phyloP scores from a whole-genome alignment of 2,797 vertebrate genomes.

The Typhlichthys subterraneus region DNA sequence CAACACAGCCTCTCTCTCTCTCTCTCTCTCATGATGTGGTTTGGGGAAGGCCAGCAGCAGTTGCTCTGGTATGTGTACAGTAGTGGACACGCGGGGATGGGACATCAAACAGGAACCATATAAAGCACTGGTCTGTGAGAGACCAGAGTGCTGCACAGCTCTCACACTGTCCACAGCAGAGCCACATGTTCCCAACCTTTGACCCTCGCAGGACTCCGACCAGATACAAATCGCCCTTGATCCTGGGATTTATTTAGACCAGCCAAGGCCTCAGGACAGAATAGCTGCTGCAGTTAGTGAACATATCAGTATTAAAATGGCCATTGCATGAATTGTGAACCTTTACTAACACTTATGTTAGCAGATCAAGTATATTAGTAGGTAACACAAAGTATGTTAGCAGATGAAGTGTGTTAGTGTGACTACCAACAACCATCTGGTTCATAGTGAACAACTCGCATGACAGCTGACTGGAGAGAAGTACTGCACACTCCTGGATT shows the following conservation, averaged over 20 bases:
- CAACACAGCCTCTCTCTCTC: conserved; percentile 2
- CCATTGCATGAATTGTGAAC: too few relatives aligned
- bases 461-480: conserved; percentile 21
- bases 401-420: too few relatives aligned
- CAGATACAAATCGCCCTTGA: conserved; percentile 46
- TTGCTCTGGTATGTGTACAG: conserved; percentile 70
- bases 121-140: conserved; percentile 50
- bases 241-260: conserved; percentile 11
- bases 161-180: conserved; percentile 48
- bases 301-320: too few relatives aligned
- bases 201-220: conserved; percentile 38
- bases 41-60: conserved; percentile 67
- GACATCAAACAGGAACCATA: conserved; percentile 64
- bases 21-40: conserved; percentile 65
- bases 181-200: conserved; percentile 63
- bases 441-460: too few relatives aligned
- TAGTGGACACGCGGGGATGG: conserved; percentile 61
- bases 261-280: too few relatives aligned
- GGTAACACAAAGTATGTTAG: too few relatives aligned
- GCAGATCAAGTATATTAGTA: too few relatives aligned
- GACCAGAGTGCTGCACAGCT: conserved; percentile 34
- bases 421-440: too few relatives aligned
- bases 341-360: too few relatives aligned
- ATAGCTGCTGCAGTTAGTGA: too few relatives aligned
- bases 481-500: conserved; percentile 15